Conservation (phyloP, 2,113 vertebrate species). For the Empidonax alnorum region DNA sequence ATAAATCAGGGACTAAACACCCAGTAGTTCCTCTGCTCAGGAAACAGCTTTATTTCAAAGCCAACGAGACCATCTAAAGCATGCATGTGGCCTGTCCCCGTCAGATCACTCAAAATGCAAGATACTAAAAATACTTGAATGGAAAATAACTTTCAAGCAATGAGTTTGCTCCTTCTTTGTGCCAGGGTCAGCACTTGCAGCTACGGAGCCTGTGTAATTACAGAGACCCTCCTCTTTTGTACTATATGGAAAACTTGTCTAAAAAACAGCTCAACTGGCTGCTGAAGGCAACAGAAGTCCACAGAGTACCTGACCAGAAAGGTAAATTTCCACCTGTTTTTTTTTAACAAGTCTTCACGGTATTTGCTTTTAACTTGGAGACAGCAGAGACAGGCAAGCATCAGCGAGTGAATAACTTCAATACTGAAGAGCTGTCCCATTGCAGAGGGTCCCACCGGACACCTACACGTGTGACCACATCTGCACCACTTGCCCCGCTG, state of each 20-base stretch:
- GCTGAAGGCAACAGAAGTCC: not conserved
- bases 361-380: not conserved
- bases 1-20: fast-evolving
- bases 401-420: fast-evolving
- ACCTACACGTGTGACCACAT: fast-evolving
- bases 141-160: not conserved
- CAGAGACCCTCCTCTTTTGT: not conserved
- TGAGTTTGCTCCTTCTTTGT: not conserved
- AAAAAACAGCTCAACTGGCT: not conserved
- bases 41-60: not conserved
- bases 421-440: not conserved
- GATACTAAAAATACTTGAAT: not conserved
- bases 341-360: not conserved
- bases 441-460: fast-evolving
- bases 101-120: not conserved
- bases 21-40: not conserved
- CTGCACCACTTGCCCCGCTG: no score
- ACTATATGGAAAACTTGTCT: not conserved
- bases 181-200: not conserved
- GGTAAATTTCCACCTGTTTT: not conserved
- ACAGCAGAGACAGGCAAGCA: not conserved
- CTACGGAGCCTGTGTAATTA: not conserved
- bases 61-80: not conserved
- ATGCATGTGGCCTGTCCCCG: no score
- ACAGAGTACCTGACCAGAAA: not conserved